Evolutionary conservation across 2,113 vertebrate species (phyloP), one percentile per base, ranked within the genome.

Genomic region (Centrocercus urophasianus): DNA sequence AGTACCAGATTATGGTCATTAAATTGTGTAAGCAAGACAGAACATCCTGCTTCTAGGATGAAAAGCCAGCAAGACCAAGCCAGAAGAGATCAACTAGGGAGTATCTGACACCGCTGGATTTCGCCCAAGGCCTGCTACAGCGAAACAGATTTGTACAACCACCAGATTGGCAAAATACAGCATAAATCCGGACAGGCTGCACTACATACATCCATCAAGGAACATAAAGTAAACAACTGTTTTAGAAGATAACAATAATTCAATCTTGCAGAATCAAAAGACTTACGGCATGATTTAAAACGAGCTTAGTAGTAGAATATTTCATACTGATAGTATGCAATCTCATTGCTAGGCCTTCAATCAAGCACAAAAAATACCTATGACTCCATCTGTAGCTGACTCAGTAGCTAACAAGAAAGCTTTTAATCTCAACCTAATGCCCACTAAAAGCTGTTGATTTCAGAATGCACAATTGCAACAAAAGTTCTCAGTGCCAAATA

Each of bases 211-310:
- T 34, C 21, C 22, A 73, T 40, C 30, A 79, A 48, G 59, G 47
- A 38, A 75, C 7, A 16, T 82, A 20, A 80, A 89, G 25, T 14
- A 57, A 85, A 61, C 5, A 88, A 42, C 40, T 42, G 30, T 43
- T 75, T 54, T 38, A 89, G 27, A 75, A 86, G 18, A 17, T 34
- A n/a, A 90, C 17, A 83, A 54, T 11, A 92, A 83, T 63, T 63
- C 34, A 73, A 11, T 43, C 34, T 40, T 77, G 30, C 5, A 77
- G 74, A 83, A 89, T 65, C 42, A 75, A 67, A 70, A 79, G 4
- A 57, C 13, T 45, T 70, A n/a, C 1, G 6, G 11, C 36, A 73
- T 22, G 7, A 78, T 32, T 52, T 54, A 76, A 74, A 24, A 50
- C 1, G 2, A 10, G 15, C 19, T 78, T 54, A 74, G 32, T 6